Evolutionary conservation across 2,797 vertebrate genomes (phyloP), one percentile per base, ranked within the genome.

Genomic region (Nothura maculosa): DNA sequence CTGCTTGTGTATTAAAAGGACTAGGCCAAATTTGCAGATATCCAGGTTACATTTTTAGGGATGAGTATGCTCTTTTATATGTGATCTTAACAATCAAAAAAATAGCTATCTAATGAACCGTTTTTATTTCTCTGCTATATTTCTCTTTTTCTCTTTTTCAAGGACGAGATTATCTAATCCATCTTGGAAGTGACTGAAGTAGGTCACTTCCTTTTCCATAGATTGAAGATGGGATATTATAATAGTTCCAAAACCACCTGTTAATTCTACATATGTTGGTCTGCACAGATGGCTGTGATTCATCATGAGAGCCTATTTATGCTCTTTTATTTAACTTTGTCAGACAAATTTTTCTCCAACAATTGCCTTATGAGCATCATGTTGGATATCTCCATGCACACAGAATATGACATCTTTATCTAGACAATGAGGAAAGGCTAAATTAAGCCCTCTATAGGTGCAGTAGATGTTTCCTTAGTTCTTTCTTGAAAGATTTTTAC

Each of bases 291-390:
- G 74, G 45, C 75, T 92, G 45, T 93, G 79, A 93, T 91, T 92
- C 90, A 95, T 91, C 5, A 0, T 89, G 73, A 57, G 18, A 90
- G 48, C n/a, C 66, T 92, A 80, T 90, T 95, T 93, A 87, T 78
- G 43, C 58, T 89, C 68, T 92, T 96, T 82, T 80, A 69, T 93
- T 92, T 89, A 72, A 10, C 54, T 92, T 62, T 5, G 0, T 85
- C 62, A 84, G 81, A 89, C 40, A 85, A 95, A 58, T 62, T 93
- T 73, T 89, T 95, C 85, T 93, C 81, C 70, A 89, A 42, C 57
- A 54, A 50, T 25, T 85, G 47, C 88, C 92, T 93, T 87, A 76
- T 63, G 72, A 89, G 19, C 28, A 80, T 64, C 20, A 42, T 6
- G 13, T 77, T 89, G 64, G 54, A 85, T 82, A 70, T 5, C n/a